Evolutionary conservation across 2,113 vertebrate genomes (phyloP), one percentile per base, ranked within the genome.

Genomic region (Neodon shergylaensis): DNA sequence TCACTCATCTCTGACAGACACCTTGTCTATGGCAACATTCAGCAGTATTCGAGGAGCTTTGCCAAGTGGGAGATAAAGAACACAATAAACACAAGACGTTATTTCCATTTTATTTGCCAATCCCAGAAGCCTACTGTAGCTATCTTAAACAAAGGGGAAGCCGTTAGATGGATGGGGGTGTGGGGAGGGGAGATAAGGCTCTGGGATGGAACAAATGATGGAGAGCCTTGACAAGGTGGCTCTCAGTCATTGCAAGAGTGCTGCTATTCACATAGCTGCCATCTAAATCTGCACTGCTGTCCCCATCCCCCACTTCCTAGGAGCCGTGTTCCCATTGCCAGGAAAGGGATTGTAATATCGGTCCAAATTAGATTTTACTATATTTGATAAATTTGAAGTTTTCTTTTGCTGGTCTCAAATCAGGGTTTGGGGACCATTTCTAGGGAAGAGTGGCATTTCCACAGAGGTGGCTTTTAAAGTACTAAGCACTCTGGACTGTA

Each of bases 161-260:
- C 13, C 0, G 3, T 3, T 31, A 10, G 17, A 19, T 8, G 19
- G 36, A 12, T n/a, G 63, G 1, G 24, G 22, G 12, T 76, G 24
- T 76, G 42, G 42, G 6, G 24, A 3, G 42, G 24, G 73, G 26
- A 44, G 73, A 76, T 76, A 76, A 76, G 24, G 52, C 26, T 92
- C 77, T 68, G 44, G 28, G n/a, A 26, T 19, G 39, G 44, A 49
- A 13, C 8, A n/a, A 65, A 19, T 26, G 28, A 22, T 31, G 31
- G 17, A 31, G 63, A 26, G 12, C 7, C 44, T 58, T 3, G 8
- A 5, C 8, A 21, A 79, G 31, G 24, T 8, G 14, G 16, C 58
- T 44, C 47, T 13, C 4, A 9, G 4, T 33, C 47, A 47, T 44
- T 47, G 54, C 52, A 42, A 17, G 36, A 79, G 17, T 81, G 36